Conservation (phyloP, 2,888 invertebrate genomes). For the Anoplius nigerrimus region DNA sequence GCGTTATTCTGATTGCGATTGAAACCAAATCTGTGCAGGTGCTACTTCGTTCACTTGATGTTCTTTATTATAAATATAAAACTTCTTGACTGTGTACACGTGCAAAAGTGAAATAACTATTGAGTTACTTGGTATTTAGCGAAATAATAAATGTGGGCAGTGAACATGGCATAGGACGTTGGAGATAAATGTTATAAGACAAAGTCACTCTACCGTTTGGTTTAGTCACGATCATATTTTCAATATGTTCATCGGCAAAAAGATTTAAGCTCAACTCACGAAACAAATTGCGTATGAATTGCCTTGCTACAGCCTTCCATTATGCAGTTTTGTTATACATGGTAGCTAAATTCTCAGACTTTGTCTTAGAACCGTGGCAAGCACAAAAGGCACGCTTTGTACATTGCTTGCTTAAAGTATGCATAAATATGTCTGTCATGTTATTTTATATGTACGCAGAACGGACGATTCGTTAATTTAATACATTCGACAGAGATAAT, state of each 20-base stretch:
- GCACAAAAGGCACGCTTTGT: constrained; percentile 49
- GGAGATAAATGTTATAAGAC: background rate
- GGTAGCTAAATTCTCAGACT: constrained; percentile 6
- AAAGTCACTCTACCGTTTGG: too few species aligned
- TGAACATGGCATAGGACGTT: too few species aligned
- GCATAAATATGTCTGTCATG: constrained; percentile 37
- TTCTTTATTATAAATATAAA: background rate
- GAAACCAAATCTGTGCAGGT: too few species aligned
- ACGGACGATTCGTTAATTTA: constrained; percentile 43
- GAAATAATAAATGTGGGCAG: constrained; percentile 1
- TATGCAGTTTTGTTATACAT: too few species aligned
- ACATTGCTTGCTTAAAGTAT: constrained; percentile 53
- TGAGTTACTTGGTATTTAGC: background rate
- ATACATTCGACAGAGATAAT: constrained; percentile 40
- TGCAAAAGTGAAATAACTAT: background rate
- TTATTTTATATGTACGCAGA: constrained; percentile 45
- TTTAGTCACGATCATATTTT: too few species aligned
- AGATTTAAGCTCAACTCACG: too few species aligned
- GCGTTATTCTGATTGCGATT: too few species aligned
- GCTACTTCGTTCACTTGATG: background rate
- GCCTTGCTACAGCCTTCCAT: too few species aligned
- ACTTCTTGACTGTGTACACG: background rate
- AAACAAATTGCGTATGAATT: too few species aligned
- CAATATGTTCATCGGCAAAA: too few species aligned
- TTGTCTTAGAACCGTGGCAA: constrained; percentile 47